These are phyloP conservation scores for Caenorhabditis inopinata DNA, from an alignment of 1,140 invertebrate species.

Conservation along the genomic window DNA sequence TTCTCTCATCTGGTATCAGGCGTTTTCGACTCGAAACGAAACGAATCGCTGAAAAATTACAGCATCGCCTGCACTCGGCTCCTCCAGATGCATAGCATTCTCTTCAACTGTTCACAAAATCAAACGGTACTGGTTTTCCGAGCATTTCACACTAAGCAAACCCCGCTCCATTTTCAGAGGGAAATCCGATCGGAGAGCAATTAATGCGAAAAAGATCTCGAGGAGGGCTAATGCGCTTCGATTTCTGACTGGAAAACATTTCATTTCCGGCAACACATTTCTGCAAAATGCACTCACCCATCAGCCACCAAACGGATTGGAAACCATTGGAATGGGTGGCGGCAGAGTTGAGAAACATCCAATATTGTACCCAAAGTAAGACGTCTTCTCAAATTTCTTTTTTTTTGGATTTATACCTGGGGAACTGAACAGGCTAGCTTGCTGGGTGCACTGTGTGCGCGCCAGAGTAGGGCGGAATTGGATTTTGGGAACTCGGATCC, in stretches of 20 bases:
- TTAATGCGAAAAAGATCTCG: background rate
- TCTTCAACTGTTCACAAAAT: background rate
- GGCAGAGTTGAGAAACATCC: background rate
- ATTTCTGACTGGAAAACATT: background rate
- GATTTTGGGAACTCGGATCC: too few species aligned
- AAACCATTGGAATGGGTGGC: background rate
- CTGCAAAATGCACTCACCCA: background rate
- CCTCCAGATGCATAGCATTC: background rate
- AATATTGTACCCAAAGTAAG: constrained; percentile 3
- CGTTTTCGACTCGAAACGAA: too few species aligned
- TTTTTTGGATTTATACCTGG: background rate
- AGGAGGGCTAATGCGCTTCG: background rate
- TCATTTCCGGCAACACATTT: background rate
- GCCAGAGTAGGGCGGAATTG: too few species aligned
- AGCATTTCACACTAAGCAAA: too few species aligned
- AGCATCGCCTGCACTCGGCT: background rate
- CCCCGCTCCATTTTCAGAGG: background rate
- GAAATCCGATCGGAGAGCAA: background rate
- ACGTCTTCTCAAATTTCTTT: background rate
- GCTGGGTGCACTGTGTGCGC: too few species aligned
- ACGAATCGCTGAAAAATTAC: background rate
- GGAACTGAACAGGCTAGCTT: too few species aligned
- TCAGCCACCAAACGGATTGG: background rate
- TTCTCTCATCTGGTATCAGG: too few species aligned
- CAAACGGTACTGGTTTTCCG: background rate